Evolutionary conservation across 2,113 vertebrate species (phyloP), one percentile per base, ranked within the genome.

Genomic region (Gnathonemus longibarbis): DNA sequence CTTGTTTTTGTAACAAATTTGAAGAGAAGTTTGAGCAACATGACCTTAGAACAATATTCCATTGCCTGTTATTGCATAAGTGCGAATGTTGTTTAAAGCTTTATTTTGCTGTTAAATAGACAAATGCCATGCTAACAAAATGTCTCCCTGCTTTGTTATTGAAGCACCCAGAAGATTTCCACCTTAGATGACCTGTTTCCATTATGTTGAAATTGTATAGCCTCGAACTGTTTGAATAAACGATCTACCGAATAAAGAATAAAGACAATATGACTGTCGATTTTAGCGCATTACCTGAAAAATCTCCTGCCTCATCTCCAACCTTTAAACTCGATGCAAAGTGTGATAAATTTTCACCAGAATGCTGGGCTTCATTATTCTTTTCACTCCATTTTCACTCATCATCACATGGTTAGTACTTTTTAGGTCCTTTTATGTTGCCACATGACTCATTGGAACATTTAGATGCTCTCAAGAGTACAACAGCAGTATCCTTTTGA

Each of bases 1-100:
- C 35, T 87, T 74, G 45, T 13, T 87, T 52, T 77, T 87, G 58
- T 90, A 88, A 87, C 24, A 87, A 88, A 90, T 88, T 35, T 87
- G 84, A 74, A 74, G 62, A 52, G 48, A 24, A 2, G 39, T 39
- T n/a, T 10, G 11, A 53, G 52, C 46, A 46, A 31, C 52, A 49
- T 27, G 9, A 56, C 27, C 39, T 35, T 80, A 86, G 42, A 90
- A 90, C 53, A 86, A 53, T 27, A 42, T 48, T n/a, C 17, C 17
- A 9, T 85, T 83, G 5, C 35, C 35, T 66, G 35, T 53, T 21
- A 49, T 39, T 50, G 89, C 53, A 85, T 46, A 86, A 80, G 74
- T 86, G 27, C 15, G 13, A 70, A 13, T 86, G 80, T 70, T 42
- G 42, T 90, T 48, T 87, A 62, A 35, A 45, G 31, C 45, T 87